Evolutionary conservation across 2,888 invertebrate genomes (phyloP), one percentile per base, ranked within the genome.

Genomic region (Cataglyphis rosenhaueri): DNA sequence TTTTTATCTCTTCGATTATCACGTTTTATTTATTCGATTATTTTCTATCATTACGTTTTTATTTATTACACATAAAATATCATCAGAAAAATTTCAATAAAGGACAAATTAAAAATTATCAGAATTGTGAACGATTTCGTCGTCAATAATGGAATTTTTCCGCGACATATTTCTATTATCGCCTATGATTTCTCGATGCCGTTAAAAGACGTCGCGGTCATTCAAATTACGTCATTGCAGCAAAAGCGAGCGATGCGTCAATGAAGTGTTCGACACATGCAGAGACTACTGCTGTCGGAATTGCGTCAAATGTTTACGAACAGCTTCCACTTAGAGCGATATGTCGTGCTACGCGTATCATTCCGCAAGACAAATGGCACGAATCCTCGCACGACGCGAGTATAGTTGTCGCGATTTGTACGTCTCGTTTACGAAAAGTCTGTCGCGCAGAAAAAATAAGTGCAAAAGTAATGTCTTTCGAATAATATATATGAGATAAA

Each of bases 201-300:
- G 21, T n/a, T 59, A 44, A 59, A 57, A 76, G 18, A 66, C 48
- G 62, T 62, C 64, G 65, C 81, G 81, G 70, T 70, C 74, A 25
- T 81, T 84, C 74, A 52, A 76, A 84, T 89, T 86, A 84, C 87
- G 85, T 89, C 88, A 84, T 29, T 82, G n/a, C 70, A 84, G 86
- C 85, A 87, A 89, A 88, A 89, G 87, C 84, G 85, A 65, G 81
- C 85, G 84, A 79, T 82, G 81, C 79, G 81, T 84, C 70, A 75
- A 85, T 64, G 71, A 85, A 84, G 79, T 71, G 88, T 87, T 89
- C 83, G 86, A 86, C 89, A 87, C 83, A 89, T 85, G 89, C 57
- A 78, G 83, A 35, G 71, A 82, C 82, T 15, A 44, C 21, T 76
- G 59, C 18, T 38, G 59, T 71, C 70, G 59, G 78, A 55, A 84